phyloP scores from a whole-genome alignment of 2,797 vertebrate genomes.

The Acipenser ruthenus region DNA sequence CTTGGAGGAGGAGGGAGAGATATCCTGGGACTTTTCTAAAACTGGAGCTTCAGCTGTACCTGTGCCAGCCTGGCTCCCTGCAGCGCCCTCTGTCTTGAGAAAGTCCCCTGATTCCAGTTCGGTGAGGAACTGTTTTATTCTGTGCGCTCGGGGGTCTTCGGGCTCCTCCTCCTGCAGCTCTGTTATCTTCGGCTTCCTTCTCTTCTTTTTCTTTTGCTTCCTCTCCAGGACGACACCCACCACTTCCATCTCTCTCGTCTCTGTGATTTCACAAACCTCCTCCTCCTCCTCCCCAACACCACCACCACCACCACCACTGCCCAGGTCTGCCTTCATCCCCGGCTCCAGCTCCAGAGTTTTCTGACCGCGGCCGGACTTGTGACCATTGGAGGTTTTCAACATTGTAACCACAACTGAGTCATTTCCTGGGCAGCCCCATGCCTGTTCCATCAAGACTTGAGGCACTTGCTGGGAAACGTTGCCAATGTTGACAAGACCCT shows the following conservation, averaged over 20 bases:
- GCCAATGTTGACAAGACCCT: not conserved
- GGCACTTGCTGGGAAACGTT: not conserved
- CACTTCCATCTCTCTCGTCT: constrained; percentile 35
- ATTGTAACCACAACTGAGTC: constrained; percentile 11
- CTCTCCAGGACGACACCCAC: constrained; percentile 54
- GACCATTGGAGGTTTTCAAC: not conserved
- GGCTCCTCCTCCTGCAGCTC: constrained; percentile 37
- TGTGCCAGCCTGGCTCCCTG: not conserved
- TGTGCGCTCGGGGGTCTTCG: constrained; percentile 28
- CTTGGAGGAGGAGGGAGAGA: too few relatives aligned
- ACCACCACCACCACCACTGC: not conserved
- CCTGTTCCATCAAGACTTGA: constrained; percentile 17
- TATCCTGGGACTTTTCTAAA: not conserved
- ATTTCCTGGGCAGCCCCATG: constrained; percentile 41
- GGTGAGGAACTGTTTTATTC: not conserved
- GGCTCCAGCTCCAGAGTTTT: constrained; percentile 36
- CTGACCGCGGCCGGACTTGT: constrained; percentile 35
- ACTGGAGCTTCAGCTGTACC: not conserved
- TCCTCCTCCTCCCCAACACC: not conserved
- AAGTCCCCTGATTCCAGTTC: not conserved
- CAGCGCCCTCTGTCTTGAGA: not conserved
- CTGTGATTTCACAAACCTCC: not conserved
- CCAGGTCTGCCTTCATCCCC: constrained; percentile 32
- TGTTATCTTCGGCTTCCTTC: constrained; percentile 50
- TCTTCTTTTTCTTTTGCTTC: constrained; percentile 71